Base-by-base conservation (phyloP, 1,140 invertebrate species). In the Choristoneura fumiferana region DNA sequence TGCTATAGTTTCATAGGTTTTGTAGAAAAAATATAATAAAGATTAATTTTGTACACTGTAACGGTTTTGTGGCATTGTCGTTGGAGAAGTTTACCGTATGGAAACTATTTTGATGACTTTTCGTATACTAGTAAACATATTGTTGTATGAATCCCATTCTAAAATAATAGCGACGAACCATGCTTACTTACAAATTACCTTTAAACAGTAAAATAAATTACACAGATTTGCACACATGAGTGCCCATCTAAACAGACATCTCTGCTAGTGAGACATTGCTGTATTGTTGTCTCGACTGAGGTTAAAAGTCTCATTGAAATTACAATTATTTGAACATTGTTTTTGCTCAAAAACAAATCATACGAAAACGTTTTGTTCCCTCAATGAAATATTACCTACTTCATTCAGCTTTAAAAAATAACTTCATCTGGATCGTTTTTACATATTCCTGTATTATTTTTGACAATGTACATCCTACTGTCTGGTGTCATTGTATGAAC, bases 251-350 rank as follows among this genome's bases (percentile, higher is more conserved):
- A 49, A 33, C 17, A 49, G 18, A 49, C 15, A 12, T 29, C 2
- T n/a, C n/a, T n/a, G 2, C 10, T 18, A 43, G 14, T 45, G 4
- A 22, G 17, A 45, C 17, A 10, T 5, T 15, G 40, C 9, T 15
- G 8, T 17, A 49, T 49, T 49, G 43, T 49, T 49, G 17, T 49
- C 43, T 29, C 22, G 22, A 17, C 29, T n/a, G n/a, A 29, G 43
- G 43, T 49, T 49, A 49, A 49, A 29, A 45, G 15, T 45, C 18
- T 49, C 22, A 22, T 49, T 49, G 43, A 22, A 43, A 29, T 49
- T 13, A n/a, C 22, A 8, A 49, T 49, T 29, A 49, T 49, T 49
- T 49, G 17, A 4, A 49, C 43, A 49, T 12, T 4, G 43, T 49
- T 49, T 18, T 49, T 49, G 17, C n/a, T 33, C n/a, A 49, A 49